Evolutionary conservation across 2,888 invertebrate species (phyloP).

Genomic region (Melieria crassipennis): DNA sequence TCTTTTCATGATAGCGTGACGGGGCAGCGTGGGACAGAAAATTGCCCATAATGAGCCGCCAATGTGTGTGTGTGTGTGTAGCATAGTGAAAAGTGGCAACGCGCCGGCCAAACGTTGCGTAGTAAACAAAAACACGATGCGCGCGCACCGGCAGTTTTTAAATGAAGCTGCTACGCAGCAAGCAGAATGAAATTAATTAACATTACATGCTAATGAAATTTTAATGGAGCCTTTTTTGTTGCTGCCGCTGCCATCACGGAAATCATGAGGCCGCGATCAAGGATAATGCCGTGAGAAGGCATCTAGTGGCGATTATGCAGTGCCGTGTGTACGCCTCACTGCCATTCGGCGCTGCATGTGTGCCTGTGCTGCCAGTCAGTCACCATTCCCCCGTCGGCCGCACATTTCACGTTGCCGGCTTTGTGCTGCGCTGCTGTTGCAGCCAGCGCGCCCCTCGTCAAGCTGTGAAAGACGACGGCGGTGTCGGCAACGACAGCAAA

Average conservation of each 20-base stretch:
- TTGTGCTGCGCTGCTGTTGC: too few relatives aligned
- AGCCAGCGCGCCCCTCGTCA: too few relatives aligned
- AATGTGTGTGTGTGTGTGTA: neutral
- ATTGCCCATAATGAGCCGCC: too few relatives aligned
- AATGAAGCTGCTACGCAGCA: neutral
- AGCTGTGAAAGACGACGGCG: too few relatives aligned
- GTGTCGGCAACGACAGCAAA: too few relatives aligned
- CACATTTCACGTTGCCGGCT: too few relatives aligned
- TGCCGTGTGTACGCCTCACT: too few relatives aligned
- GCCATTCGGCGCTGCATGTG: too few relatives aligned
- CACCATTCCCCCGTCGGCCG: too few relatives aligned
- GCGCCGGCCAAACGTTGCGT: neutral
- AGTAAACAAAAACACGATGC: neutral
- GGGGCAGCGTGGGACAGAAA: neutral
- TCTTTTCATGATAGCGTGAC: neutral
- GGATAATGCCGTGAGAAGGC: too few relatives aligned
- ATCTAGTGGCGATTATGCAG: too few relatives aligned
- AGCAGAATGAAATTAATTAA: constrained; percentile 52
- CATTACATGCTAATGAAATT: constrained; percentile 55
- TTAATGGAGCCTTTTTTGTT: constrained; percentile 42
- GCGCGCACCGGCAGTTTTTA: neutral
- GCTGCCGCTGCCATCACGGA: neutral
- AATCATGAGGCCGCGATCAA: neutral
- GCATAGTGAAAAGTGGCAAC: neutral
- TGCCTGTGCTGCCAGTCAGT: too few relatives aligned